These are phyloP conservation scores for Drosophila virilis DNA, from an alignment of 1,140 invertebrate species.

Conservation along the genomic window DNA sequence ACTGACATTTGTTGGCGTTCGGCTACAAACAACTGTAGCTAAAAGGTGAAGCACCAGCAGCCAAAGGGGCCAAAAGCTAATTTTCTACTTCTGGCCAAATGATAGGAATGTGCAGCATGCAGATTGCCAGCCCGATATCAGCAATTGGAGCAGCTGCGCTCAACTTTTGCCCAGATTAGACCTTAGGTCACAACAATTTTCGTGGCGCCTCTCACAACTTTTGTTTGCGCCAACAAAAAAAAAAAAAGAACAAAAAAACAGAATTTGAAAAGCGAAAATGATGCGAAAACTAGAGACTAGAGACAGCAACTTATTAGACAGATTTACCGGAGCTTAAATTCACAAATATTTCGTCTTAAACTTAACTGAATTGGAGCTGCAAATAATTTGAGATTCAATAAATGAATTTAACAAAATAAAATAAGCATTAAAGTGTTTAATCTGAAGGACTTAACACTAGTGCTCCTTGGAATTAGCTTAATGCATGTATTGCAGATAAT, in stretches of 20 bases:
- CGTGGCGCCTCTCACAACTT: not conserved
- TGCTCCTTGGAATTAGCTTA: no score
- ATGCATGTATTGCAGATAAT: no score
- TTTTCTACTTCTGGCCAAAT: conserved; percentile 30
- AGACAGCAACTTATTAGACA: no score
- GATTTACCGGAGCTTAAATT: no score
- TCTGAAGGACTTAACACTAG: no score
- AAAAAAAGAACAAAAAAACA: not conserved
- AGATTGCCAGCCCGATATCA: conserved; percentile 33
- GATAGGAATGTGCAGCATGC: conserved; percentile 34
- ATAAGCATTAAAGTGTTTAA: no score
- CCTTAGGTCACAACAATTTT: conserved; percentile 13
- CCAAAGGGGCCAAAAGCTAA: conserved; percentile 12
- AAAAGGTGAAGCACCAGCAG: not conserved
- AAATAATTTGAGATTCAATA: no score
- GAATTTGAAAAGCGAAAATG: no score
- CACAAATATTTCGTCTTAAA: no score
- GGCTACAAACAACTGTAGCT: conserved; percentile 32
- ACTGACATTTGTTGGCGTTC: conserved; percentile 70
- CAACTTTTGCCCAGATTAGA: conserved; percentile 12
- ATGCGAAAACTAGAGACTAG: no score
- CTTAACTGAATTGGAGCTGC: no score
- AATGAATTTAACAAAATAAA: no score
- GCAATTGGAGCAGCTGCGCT: conserved; percentile 26
- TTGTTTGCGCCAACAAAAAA: not conserved